Evolutionary conservation across 2,888 invertebrate genomes (phyloP).

Genomic region (Lepetodrilus schrolli): DNA sequence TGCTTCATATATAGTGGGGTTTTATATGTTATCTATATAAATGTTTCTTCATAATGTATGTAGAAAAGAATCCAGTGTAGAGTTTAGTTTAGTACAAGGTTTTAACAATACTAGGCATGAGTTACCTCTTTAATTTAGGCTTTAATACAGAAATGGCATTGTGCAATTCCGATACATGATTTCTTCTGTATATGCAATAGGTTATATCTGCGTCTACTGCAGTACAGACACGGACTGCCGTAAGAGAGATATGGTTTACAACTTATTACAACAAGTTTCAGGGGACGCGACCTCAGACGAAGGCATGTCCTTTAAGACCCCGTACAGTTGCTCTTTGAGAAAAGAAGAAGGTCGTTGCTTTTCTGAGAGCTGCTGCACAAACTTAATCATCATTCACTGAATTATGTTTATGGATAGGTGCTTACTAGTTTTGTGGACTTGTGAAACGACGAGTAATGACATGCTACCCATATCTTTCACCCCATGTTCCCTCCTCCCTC

Average conservation of each 20-base stretch:
- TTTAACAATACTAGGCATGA: too few species aligned
- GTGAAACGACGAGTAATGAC: neutral
- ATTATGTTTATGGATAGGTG: constrained; percentile 3
- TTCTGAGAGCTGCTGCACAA: neutral
- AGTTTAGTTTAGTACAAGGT: too few species aligned
- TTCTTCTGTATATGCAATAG: neutral
- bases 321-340: constrained; percentile 4
- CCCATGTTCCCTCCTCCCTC: neutral
- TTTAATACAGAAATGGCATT: neutral
- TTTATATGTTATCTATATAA: too few species aligned
- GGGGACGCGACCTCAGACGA: neutral
- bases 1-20: too few species aligned
- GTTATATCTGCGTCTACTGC: neutral
- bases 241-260: neutral
- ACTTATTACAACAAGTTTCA: constrained; percentile 12
- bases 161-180: neutral
- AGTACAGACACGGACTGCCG: too few species aligned
- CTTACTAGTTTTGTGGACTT: neutral
- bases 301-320: neutral
- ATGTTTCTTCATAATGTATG: too few species aligned
- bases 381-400: neutral
- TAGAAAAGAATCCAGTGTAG: too few species aligned
- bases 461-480: constrained; percentile 1
- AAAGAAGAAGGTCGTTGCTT: constrained; percentile 6
- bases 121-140: too few species aligned